Base-by-base conservation (phyloP, 2,888 invertebrate species). In the Pachydiplax longipennis region DNA sequence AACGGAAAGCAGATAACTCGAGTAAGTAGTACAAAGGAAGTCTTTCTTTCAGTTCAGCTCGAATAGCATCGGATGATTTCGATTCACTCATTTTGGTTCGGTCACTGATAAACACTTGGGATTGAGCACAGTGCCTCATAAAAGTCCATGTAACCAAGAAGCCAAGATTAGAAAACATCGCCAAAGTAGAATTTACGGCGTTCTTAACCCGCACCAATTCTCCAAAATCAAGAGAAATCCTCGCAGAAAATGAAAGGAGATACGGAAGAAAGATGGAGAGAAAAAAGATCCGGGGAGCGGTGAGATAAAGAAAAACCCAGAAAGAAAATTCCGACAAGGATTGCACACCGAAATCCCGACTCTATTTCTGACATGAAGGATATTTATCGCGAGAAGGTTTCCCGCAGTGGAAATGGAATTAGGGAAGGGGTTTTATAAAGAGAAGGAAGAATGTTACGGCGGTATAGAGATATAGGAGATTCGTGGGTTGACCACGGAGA, bases 371-470 rank as follows among this genome's bases (percentile, higher is more conserved):
- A 87, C 87, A 61, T 87, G 87, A 87, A 22, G 87, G 87, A 87
- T 87, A 87, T 87, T 87, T 87, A 87, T 87, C 65, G 65, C 87
- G n/a, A 40, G 13, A 61, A 61, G 83, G n/a, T 18, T 53, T 25
- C 31, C 35, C 37, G 61, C 83, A 83, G 91, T 90, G 58, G 83
- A 90, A 91, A 90, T 83, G 90, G 90, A 90, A 91, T 83, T 83
- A 83, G 83, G 53, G 44, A 80, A 48, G 48, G 82, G 82, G 44
- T 4, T n/a, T n/a, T 40, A 22, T 22, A 2, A 22, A 3, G 22
- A 44, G 4, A 40, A 44, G 81, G 22, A 35, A n/a, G 80, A 35
- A 35, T 10, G 80, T 35, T 25, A 13, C 10, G 13, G 80, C 37
- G 80, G 25, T 5, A 80, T 15, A 35, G 80, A 31, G 80, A 31